Conservation (phyloP, 1,140 invertebrate genomes). For the Papilio machaon region DNA sequence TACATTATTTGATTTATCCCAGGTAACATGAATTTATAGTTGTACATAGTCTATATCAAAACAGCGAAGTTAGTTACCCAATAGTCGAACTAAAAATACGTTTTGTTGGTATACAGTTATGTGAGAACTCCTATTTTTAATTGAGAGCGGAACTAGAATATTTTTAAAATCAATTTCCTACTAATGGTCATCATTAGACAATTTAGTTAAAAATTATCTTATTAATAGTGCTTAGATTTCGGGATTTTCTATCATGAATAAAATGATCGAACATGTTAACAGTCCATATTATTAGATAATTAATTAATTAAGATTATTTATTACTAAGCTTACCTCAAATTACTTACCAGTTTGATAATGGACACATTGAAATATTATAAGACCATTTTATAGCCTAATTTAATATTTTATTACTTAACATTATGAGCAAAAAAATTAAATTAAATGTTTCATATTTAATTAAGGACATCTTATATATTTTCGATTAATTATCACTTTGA, state of each 20-base stretch:
- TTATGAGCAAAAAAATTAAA: neutral
- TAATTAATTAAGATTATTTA: neutral
- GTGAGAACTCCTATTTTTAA: too few species aligned
- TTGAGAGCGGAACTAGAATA: too few species aligned
- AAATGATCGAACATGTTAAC: neutral
- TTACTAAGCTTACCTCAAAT: neutral
- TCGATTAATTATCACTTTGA: neutral
- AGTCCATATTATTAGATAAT: too few species aligned
- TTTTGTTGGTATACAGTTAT: too few species aligned
- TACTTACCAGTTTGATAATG: conserved; percentile 14
- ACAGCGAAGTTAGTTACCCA: too few species aligned
- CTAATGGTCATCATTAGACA: neutral
- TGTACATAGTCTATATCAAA: too few species aligned
- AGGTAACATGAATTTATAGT: too few species aligned
- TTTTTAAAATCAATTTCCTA: neutral
- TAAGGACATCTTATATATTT: neutral
- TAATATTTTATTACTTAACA: neutral
- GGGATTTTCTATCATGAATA: neutral
- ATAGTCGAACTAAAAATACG: too few species aligned
- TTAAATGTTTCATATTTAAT: neutral
- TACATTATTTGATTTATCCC: too few species aligned
- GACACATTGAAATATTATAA: neutral
- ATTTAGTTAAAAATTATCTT: neutral
- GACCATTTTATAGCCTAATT: neutral
- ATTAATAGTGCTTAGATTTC: neutral